Conservation (phyloP, 64 coral and sea anemone species). For the Pocillopora verrucosa region DNA sequence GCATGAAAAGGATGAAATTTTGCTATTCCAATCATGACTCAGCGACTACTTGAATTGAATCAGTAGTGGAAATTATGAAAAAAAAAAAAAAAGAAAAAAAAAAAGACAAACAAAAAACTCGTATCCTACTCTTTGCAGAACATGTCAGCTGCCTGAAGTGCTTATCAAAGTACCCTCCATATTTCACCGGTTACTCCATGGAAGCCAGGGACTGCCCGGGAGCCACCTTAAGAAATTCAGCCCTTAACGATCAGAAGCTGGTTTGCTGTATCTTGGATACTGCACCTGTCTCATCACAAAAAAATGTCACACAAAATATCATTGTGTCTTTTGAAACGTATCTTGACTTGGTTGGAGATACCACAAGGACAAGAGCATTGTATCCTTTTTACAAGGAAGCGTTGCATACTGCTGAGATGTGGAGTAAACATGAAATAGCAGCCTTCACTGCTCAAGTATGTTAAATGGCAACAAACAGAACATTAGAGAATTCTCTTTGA, state of each 20-base stretch:
- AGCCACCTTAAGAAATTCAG: conserved; percentile 25
- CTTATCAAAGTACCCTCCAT: conserved; percentile 23
- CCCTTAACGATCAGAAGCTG: neutral
- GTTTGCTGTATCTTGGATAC: conserved; percentile 29
- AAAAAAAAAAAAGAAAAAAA: neutral
- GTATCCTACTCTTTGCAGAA: neutral
- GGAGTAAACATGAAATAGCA: conserved; percentile 14
- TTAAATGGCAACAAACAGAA: too few relatives aligned
- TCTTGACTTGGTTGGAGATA: conserved; percentile 17
- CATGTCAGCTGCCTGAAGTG: neutral
- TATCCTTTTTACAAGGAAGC: conserved; percentile 45
- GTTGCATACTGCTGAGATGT: conserved; percentile 19
- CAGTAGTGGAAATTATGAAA: too few relatives aligned
- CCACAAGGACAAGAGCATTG: conserved; percentile 27
- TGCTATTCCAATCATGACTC: too few relatives aligned
- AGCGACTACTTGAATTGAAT: too few relatives aligned
- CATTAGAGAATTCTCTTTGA: too few relatives aligned
- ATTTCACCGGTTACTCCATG: conserved; percentile 10
- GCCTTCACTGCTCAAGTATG: conserved; percentile 47
- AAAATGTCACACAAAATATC: neutral
- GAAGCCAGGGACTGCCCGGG: conserved; percentile 23
- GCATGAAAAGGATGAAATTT: too few relatives aligned
- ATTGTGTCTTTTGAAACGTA: neutral
- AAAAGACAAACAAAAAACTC: too few relatives aligned
- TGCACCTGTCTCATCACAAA: neutral